A percentile compares a stretch with the other conserved stretches of the same genome.
Evolutionary conservation across 1,140 invertebrate species (phyloP).

Genomic region (Meloidogyne exigua): DNA sequence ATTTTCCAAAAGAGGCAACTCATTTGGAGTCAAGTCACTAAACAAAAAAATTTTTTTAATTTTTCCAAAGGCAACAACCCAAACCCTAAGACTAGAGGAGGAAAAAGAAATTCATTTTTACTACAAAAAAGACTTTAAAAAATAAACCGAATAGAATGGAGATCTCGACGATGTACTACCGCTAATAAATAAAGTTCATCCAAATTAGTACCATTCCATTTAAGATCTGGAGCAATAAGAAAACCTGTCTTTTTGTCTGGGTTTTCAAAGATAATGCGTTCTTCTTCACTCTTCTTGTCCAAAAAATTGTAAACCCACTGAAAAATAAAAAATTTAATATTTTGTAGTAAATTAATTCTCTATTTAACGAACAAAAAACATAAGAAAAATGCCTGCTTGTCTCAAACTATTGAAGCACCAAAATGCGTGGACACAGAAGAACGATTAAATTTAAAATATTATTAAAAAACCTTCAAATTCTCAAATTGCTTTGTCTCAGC

Average conservation of each 20-base stretch:
- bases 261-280: slow-evolving; percentile 83
- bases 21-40: slow-evolving; percentile 41
- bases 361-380: no score
- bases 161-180: slow-evolving; percentile 73
- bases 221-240: slow-evolving; percentile 81
- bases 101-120: no score
- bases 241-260: slow-evolving; percentile 77
- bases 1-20: slow-evolving; percentile 45
- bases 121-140: no score
- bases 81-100: no score
- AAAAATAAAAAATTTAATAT: slow-evolving; percentile 21
- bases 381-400: no score
- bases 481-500: slow-evolving; percentile 66
- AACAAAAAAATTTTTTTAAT: slow-evolving; percentile 19
- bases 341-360: no score
- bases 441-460: slow-evolving; percentile 7
- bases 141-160: slow-evolving; percentile 73
- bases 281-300: slow-evolving; percentile 83
- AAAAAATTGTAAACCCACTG: slow-evolving; percentile 91
- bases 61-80: background rate
- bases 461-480: slow-evolving; percentile 25
- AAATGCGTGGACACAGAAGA: no score
- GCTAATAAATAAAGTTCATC: slow-evolving; percentile 81
- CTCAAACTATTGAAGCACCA: no score
- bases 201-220: slow-evolving; percentile 75